Evolutionary conservation across 1,140 invertebrate genomes (phyloP), one percentile per base, ranked within the genome.

Genomic region (Heliconius congener): DNA sequence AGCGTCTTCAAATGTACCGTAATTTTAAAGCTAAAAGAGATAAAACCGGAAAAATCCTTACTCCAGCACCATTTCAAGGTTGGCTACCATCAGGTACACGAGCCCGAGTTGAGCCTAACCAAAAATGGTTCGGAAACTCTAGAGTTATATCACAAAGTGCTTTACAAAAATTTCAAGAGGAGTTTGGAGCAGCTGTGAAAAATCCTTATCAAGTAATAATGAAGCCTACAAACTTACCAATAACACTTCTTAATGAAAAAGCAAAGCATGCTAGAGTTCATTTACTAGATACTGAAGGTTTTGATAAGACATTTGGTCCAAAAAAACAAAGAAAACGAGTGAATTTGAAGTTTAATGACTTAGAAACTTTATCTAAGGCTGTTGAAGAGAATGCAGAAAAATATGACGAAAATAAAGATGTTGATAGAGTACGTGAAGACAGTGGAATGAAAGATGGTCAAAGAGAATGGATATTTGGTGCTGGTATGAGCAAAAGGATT

Each of bases 121-220:
- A 98, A 88, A 99, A 98, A 93, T 99, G 99, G 99, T 99, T 99
- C 95, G 99, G 98, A 82, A 98, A 99, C 88, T 97, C 97, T 0
- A 95, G 97, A 81, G 97, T 98, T 0, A 98, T 99, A 84, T 97
- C 98, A 0, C 99, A 99, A 94, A 97, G 96, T 89, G 97, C 98
- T 6, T 94, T 99, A 39, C 99, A 99, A 95, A 99, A 98, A 86
- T 99, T 99, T 91, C 99, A 99, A 95, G 97, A 98, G 74, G 98
- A 99, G 94, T 96, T 99, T 87, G 98, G 98, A 50, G 98, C 98
- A 86, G 99, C 97, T 39, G 96, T 99, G 70, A 98, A 97, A 88
- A 98, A 99, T 95, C 99, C 99, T 0, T 99, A 99, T 91, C 98
- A 99, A 94, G 97, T 99, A 37, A 96, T 99, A 8, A 99, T 99